Percentiles rank a stretch among this genome's conserved stretches.
phyloP scores from a whole-genome alignment of 2,113 vertebrate species.

The Scopus umbretta region DNA sequence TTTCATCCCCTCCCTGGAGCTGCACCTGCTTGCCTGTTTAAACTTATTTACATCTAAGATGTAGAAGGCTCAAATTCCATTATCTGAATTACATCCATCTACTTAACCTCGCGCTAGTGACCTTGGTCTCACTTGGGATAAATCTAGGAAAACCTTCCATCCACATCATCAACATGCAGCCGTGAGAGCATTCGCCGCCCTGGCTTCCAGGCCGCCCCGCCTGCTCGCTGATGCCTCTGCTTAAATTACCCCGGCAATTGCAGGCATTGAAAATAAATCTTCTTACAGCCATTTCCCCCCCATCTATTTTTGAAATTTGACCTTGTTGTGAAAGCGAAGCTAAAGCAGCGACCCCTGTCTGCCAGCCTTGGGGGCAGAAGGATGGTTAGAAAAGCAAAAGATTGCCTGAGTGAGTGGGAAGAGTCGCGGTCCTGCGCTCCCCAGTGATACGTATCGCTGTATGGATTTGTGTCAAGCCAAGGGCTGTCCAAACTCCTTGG shows the following conservation, averaged over 20 bases:
- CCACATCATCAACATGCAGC: neutral
- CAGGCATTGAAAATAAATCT: neutral
- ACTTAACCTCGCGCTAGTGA: neutral
- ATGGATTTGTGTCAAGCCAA: neutral
- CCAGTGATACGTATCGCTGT: fast-evolving
- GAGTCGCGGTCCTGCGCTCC: neutral
- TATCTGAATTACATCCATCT: constrained; percentile 29
- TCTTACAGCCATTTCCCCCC: neutral
- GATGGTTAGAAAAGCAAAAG: neutral
- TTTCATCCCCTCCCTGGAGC: neutral
- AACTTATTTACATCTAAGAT: constrained; percentile 14
- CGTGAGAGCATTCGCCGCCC: neutral
- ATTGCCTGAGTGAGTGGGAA: neutral
- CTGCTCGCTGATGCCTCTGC: neutral
- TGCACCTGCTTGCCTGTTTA: neutral
- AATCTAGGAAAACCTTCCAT: neutral
- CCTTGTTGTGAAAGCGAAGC: neutral
- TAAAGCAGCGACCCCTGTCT: neutral
- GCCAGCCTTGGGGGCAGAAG: neutral
- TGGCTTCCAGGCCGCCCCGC: neutral
- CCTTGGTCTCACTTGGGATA: neutral
- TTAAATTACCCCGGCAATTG: neutral
- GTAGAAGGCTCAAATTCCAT: neutral
- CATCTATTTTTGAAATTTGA: neutral
- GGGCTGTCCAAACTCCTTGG: neutral